Base-by-base conservation (phyloP, 2,888 invertebrate species). In the Frankliniella intonsa region DNA sequence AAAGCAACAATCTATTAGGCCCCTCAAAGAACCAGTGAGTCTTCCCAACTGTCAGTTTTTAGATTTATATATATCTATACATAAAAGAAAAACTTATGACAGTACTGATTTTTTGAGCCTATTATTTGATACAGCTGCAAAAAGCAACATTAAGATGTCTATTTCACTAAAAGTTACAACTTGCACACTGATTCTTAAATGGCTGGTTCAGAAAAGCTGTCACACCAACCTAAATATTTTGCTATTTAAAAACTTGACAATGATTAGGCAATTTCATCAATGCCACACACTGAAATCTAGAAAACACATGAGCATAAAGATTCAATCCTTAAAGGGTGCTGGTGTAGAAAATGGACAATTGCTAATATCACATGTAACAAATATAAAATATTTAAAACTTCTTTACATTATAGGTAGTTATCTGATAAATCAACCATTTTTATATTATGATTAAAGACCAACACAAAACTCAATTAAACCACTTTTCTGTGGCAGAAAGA, bases 371-470 rank as follows among this genome's bases (percentile, higher is more conserved):
- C 69, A 76, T 76, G 25, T 76, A 76, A 76, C 69, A 76, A 76
- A 76, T 76, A 76, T 76, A 76, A 76, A 76, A 76, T 76, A 76
- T 76, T 76, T 76, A 76, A 76, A 76, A 76, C 69, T 76, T 76
- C 22, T 76, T 76, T 25, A 76, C 25, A 76, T 12, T 76, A 76
- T 76, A 25, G 22, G 69, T 76, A 76, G 22, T 22, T 76, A 22
- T 76, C 25, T 25, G 69, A 76, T 25, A 76, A 12, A 76, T 25
- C 3, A 22, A 22, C 12, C 3, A 25, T 25, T 76, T 76, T 76
- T 22, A 76, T 25, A 76, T 9, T 14, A 76, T 76, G 12, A 76
- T 76, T 76, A 8, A 76, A 76, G 17, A 22, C 69, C 55, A 55
- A 76, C 22, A 76, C 11, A 76, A 76, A 22, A 76, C 3, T 25